These are phyloP conservation scores for Megalopta genalis DNA, from an alignment of 1,140 invertebrate species.

Conservation along the genomic window DNA sequence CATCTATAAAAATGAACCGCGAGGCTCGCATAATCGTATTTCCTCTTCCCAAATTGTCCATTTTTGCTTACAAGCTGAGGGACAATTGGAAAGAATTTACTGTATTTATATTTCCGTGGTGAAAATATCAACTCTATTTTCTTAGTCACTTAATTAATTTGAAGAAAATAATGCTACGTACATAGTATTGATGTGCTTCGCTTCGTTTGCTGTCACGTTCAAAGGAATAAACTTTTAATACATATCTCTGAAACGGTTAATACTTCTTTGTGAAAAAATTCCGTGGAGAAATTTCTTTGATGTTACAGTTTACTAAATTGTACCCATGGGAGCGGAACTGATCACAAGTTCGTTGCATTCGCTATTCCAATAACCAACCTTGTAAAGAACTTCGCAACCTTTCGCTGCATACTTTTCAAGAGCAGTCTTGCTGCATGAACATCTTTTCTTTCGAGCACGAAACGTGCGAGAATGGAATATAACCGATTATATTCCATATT, in stretches of 20 bases:
- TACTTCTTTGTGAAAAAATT: not conserved
- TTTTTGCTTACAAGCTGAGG: too few species aligned
- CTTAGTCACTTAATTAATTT: too few species aligned
- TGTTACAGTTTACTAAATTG: conserved; percentile 1
- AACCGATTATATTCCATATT: conserved; percentile 27
- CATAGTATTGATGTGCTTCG: too few species aligned
- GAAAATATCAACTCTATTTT: too few species aligned
- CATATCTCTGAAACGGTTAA: not conserved
- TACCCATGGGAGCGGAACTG: conserved; percentile 10
- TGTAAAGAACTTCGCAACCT: conserved; percentile 48
- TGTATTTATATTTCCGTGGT: too few species aligned
- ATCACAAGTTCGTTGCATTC: conserved; percentile 39
- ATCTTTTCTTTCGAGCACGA: conserved; percentile 35
- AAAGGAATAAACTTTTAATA: too few species aligned
- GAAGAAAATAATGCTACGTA: too few species aligned
- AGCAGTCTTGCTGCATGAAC: conserved; percentile 43
- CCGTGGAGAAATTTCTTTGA: conserved; percentile 13
- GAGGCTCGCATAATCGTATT: too few species aligned
- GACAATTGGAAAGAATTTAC: too few species aligned
- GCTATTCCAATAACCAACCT: conserved; percentile 37
- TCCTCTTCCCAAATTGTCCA: too few species aligned
- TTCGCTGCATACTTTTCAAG: conserved; percentile 47
- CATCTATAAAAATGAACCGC: too few species aligned
- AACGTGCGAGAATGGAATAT: conserved; percentile 26
- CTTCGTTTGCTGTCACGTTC: too few species aligned